Percentiles rank a stretch among this genome's conserved stretches.
phyloP scores from a whole-genome alignment of 2,113 vertebrate species.

The Tragulus kanchil region DNA sequence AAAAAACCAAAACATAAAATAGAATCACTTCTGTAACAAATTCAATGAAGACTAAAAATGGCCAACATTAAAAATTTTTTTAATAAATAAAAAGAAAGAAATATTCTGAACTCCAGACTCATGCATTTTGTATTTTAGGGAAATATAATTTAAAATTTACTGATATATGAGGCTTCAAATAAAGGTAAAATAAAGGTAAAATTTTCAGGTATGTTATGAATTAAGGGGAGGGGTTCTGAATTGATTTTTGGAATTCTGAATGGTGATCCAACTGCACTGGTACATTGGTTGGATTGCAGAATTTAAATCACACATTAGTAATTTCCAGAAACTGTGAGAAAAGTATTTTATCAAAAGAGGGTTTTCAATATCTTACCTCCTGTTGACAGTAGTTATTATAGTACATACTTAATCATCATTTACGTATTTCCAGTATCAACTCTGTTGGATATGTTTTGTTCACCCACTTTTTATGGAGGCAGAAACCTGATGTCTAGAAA shows the following conservation, averaged over 20 bases:
- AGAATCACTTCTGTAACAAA: background rate
- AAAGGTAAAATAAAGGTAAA: constrained; percentile 30
- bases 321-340: constrained; percentile 31
- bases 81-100: constrained; percentile 35
- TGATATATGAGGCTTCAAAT: background rate
- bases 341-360: constrained; percentile 35
- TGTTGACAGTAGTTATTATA: background rate
- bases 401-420: background rate
- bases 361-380: constrained; percentile 30
- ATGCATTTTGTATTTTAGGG: constrained; percentile 52
- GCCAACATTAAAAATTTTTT: background rate
- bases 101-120: background rate
- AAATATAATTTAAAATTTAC: constrained; percentile 51
- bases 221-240: constrained; percentile 4
- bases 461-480: constrained; percentile 17
- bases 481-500: constrained; percentile 2
- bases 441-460: background rate
- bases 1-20: background rate
- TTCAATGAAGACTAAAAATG: background rate
- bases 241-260: background rate
- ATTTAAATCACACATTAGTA: constrained; percentile 22
- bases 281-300: constrained; percentile 27
- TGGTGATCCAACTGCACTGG: background rate
- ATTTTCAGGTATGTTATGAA: constrained; percentile 6
- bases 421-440: background rate